phyloP scores from a whole-genome alignment of 2,797 vertebrate species.

The Hippocampus kuda region DNA sequence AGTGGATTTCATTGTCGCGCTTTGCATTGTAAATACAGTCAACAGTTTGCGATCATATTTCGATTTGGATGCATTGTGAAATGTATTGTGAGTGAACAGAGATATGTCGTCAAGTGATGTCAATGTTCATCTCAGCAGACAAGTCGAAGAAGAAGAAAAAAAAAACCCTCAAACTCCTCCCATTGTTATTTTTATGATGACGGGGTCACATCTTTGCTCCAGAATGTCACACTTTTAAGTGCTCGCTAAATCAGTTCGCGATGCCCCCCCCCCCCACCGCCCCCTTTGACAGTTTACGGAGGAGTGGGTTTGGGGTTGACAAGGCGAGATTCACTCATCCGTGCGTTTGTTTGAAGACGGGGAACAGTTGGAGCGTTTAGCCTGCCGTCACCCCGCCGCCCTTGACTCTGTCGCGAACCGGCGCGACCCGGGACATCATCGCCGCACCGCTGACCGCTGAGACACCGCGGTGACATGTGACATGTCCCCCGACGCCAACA shows the following conservation, averaged over 20 bases:
- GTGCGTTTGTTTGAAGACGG: conserved; percentile 61
- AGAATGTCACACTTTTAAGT: neutral
- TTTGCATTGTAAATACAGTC: no score
- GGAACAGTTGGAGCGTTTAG: conserved; percentile 64
- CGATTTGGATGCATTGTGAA: neutral
- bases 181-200: neutral
- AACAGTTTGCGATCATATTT: neutral
- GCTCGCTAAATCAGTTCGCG: conserved; percentile 9
- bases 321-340: conserved; percentile 47
- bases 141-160: neutral
- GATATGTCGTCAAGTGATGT: neutral
- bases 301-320: neutral
- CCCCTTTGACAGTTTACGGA: conserved; percentile 15
- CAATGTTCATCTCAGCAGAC: neutral
- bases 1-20: neutral
- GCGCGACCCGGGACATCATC: conserved; percentile 61
- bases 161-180: neutral
- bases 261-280: conserved; percentile 17
- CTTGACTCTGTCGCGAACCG: conserved; percentile 60
- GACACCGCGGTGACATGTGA: conserved; percentile 63
- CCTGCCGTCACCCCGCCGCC: conserved; percentile 57
- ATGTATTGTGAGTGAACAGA: neutral
- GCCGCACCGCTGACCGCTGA: conserved; percentile 56
- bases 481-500: conserved; percentile 57
- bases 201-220: neutral